A percentile compares a stretch with the other conserved stretches of the same genome.
phyloP scores from a whole-genome alignment of 2,888 invertebrate species.

The Erynnis tages region DNA sequence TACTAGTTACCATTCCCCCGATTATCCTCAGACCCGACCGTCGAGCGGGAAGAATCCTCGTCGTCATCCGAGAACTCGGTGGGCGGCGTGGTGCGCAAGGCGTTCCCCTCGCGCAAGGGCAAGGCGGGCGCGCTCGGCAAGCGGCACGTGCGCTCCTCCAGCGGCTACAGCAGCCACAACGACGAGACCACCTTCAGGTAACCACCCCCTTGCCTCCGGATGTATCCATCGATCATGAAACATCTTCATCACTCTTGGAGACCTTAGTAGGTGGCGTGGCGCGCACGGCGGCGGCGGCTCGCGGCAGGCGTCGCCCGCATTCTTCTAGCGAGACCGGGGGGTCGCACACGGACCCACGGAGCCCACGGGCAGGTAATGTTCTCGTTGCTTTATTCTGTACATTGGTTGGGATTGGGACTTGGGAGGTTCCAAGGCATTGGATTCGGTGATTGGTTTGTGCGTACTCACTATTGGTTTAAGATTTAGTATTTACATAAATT shows the following conservation, averaged over 20 bases:
- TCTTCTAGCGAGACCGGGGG: constrained; percentile 18
- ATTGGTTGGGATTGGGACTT: no score
- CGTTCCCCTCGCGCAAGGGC: constrained; percentile 85
- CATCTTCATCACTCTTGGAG: constrained; percentile 26
- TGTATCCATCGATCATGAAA: constrained; percentile 10
- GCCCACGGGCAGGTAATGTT: constrained; percentile 29
- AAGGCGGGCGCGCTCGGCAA: constrained; percentile 85
- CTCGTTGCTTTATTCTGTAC: no score
- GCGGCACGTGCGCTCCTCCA: constrained; percentile 88
- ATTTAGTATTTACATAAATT: no score
- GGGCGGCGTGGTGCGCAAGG: constrained; percentile 84
- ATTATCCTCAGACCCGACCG: constrained; percentile 64
- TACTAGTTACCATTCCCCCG: neutral
- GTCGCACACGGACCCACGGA: neutral
- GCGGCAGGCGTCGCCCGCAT: constrained; percentile 13
- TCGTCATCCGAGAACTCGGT: constrained; percentile 90
- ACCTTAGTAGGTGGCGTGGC: constrained; percentile 27
- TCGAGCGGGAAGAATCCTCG: constrained; percentile 88
- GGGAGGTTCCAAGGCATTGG: no score
- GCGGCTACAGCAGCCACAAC: constrained; percentile 91
- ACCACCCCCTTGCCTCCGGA: constrained; percentile 19
- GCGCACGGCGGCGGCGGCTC: constrained; percentile 21
- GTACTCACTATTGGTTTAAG: no score
- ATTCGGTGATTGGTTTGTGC: no score
- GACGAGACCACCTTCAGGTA: constrained; percentile 93